phyloP scores from a whole-genome alignment of 2,888 invertebrate species.

The Sarcophaga carnaria region DNA sequence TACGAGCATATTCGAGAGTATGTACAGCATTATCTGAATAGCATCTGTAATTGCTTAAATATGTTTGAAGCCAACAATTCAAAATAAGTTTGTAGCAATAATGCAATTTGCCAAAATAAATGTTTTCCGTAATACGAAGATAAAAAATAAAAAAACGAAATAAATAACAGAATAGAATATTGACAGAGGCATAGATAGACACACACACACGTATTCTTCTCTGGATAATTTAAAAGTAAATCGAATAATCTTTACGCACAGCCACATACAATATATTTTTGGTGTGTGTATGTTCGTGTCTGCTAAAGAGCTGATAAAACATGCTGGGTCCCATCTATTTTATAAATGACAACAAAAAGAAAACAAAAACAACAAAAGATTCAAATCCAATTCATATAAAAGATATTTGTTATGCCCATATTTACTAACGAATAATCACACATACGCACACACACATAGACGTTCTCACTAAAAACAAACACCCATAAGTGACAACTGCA shows the following conservation, averaged over 20 bases:
- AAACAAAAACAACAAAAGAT: slow-evolving; percentile 22
- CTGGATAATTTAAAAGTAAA: slow-evolving; percentile 34
- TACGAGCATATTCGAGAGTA: neutral
- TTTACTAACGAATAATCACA: slow-evolving; percentile 48
- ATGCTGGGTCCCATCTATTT: slow-evolving; percentile 47
- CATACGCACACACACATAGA: neutral
- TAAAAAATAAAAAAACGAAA: neutral
- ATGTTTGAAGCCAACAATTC: slow-evolving; percentile 31
- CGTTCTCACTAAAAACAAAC: neutral
- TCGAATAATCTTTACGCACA: slow-evolving; percentile 56
- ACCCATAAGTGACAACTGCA: neutral
- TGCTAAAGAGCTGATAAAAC: slow-evolving; percentile 60
- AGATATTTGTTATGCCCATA: slow-evolving; percentile 62
- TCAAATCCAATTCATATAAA: slow-evolving; percentile 57
- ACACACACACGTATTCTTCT: neutral
- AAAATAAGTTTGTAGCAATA: slow-evolving; percentile 40
- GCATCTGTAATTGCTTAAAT: slow-evolving; percentile 29
- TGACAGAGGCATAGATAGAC: neutral
- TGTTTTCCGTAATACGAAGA: neutral
- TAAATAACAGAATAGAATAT: neutral
- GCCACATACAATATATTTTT: slow-evolving; percentile 1
- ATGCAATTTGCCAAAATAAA: slow-evolving; percentile 45
- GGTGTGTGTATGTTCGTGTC: slow-evolving; percentile 15
- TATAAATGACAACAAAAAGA: slow-evolving; percentile 40
- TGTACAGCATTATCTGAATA: slow-evolving; percentile 3